These are phyloP conservation scores for Phasianus colchicus DNA, from an alignment of 2,113 vertebrate genomes.

Conservation along the genomic window DNA sequence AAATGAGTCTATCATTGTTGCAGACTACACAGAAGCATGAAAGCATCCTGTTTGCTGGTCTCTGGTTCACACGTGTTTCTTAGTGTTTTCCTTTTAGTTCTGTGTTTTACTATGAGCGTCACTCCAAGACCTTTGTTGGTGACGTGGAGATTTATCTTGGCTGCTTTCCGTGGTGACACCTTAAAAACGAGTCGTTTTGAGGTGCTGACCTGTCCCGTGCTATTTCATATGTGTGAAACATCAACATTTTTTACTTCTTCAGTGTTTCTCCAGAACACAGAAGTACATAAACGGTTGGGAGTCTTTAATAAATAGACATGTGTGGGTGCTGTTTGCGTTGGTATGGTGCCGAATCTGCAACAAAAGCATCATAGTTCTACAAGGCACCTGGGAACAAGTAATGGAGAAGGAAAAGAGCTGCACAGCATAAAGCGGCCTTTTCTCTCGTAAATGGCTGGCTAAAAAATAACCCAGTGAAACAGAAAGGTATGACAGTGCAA, in stretches of 20 bases:
- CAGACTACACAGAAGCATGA: conserved; percentile 25
- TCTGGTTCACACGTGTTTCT: conserved; percentile 39
- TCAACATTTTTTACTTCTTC: conserved; percentile 64
- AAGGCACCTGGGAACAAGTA: conserved; percentile 71
- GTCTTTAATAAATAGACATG: conserved; percentile 69
- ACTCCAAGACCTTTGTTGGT: conserved; percentile 53
- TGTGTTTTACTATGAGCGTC: neutral
- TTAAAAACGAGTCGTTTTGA: conserved; percentile 69
- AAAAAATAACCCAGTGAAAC: conserved; percentile 17
- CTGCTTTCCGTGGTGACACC: conserved; percentile 77
- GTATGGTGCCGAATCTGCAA: conserved; percentile 70
- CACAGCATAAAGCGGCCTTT: conserved; percentile 59
- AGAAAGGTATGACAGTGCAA: neutral
- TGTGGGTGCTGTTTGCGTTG: conserved; percentile 77
- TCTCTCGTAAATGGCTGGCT: conserved; percentile 70
- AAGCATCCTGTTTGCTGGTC: conserved; percentile 37
- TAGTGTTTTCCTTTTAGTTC: conserved; percentile 36
- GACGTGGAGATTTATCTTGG: conserved; percentile 74
- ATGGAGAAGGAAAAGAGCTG: conserved; percentile 30
- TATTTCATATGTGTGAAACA: conserved; percentile 74
- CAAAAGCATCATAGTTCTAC: conserved; percentile 80
- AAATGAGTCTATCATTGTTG: conserved; percentile 17
- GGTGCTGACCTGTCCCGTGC: conserved; percentile 74
- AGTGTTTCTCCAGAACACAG: conserved; percentile 57
- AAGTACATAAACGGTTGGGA: conserved; percentile 57